Percentiles rank a stretch among this genome's conserved stretches.
These are phyloP conservation scores for Chelonia mydas DNA, from an alignment of 2,797 vertebrate genomes.

Conservation along the genomic window DNA sequence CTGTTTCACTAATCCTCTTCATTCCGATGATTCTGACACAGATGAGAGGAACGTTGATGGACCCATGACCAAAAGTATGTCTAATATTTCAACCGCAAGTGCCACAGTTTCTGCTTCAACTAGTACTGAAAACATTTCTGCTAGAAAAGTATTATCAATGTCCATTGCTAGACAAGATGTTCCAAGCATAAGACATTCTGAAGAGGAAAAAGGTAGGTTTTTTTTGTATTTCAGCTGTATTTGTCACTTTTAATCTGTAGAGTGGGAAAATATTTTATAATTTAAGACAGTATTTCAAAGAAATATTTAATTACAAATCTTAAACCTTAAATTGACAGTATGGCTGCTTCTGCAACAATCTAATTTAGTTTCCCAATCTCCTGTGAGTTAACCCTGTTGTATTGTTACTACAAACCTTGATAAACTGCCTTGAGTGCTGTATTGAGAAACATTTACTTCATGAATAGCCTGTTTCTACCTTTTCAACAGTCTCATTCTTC, in stretches of 20 bases:
- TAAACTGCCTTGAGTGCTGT: background rate
- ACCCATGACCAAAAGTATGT: slow-evolving; percentile 71
- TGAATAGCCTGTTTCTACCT: background rate
- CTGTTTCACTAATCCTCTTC: slow-evolving; percentile 97
- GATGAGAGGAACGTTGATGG: slow-evolving; percentile 82
- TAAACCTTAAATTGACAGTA: background rate
- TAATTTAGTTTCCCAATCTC: background rate
- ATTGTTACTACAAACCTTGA: background rate
- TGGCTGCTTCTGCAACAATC: background rate
- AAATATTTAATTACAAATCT: background rate
- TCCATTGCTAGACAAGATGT: slow-evolving; percentile 90
- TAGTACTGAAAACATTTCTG: slow-evolving; percentile 79
- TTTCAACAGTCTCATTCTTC: rapidly evolving
- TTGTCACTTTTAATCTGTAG: background rate
- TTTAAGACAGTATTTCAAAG: background rate
- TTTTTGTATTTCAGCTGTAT: background rate
- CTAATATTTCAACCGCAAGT: slow-evolving; percentile 88
- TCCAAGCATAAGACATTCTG: slow-evolving; percentile 64
- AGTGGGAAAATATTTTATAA: background rate
- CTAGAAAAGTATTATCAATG: slow-evolving; percentile 91
- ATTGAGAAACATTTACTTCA: background rate
- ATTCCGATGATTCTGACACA: slow-evolving; percentile 92
- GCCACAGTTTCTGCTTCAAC: slow-evolving; percentile 85
- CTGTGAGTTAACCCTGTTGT: background rate
- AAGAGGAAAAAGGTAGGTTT: slow-evolving; percentile 88